A percentile compares a stretch with the other conserved stretches of the same genome.
Conservation (phyloP, 2,797 vertebrate species). For the Semotilus atromaculatus region DNA sequence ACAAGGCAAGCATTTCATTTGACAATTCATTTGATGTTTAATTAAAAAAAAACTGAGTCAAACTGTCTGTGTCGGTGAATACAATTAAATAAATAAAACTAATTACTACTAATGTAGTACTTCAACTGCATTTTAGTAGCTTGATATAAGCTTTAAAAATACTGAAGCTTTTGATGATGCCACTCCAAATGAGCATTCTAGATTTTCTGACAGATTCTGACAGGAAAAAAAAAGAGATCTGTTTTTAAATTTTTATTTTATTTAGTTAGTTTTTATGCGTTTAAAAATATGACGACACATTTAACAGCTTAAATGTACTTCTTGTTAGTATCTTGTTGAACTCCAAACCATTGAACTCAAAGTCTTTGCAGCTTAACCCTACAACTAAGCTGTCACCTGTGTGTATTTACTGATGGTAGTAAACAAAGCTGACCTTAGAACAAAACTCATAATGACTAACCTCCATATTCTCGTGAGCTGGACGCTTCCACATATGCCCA, state of each 20-base stretch:
- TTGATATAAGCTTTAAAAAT: background rate
- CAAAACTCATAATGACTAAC: constrained; percentile 65
- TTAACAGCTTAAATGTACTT: background rate
- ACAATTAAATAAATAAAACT: background rate
- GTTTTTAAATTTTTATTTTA: too few relatives aligned
- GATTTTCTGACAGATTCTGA: background rate
- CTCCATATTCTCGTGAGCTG: constrained; percentile 88
- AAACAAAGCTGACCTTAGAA: constrained; percentile 12
- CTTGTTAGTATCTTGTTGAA: background rate
- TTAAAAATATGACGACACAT: background rate
- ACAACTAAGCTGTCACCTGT: constrained; percentile 10
- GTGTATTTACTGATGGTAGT: background rate
- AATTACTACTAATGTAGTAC: too few relatives aligned
- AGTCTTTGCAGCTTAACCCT: constrained; percentile 1
- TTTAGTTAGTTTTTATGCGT: background rate
- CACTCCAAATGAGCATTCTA: background rate
- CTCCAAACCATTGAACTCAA: constrained; percentile 11
- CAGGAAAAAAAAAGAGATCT: too few relatives aligned
- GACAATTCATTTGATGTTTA: background rate
- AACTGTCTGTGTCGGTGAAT: background rate
- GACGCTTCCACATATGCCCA: constrained; percentile 83
- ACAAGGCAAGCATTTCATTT: background rate
- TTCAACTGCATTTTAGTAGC: background rate
- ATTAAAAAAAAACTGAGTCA: background rate
- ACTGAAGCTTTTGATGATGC: background rate